Percentiles rank a stretch among this genome's conserved stretches.
Conservation (phyloP, 2,797 vertebrate genomes). For the Hemitrygon akajei region DNA sequence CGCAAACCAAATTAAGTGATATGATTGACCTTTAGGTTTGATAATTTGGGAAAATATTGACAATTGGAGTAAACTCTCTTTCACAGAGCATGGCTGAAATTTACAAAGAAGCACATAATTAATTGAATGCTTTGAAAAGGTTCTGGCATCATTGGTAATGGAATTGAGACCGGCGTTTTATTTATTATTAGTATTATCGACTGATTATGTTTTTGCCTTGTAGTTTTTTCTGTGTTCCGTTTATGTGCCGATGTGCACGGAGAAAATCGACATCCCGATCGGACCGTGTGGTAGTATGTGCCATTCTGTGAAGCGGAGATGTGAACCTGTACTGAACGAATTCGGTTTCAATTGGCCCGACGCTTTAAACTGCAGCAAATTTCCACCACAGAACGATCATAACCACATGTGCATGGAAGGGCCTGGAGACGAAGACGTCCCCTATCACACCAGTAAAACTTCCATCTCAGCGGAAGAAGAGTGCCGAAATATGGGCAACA, state of each 20-base stretch:
- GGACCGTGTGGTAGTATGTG: conserved; percentile 97
- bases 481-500: conserved; percentile 72
- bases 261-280: conserved; percentile 94
- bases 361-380: conserved; percentile 90
- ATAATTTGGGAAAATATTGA: neutral
- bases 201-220: conserved; percentile 42
- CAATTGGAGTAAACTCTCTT: neutral
- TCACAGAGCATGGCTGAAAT: neutral
- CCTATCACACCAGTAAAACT: conserved; percentile 66
- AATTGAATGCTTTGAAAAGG: neutral
- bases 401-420: conserved; percentile 99
- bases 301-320: conserved; percentile 86
- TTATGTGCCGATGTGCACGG: conserved; percentile 97
- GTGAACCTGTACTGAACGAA: conserved; percentile 87
- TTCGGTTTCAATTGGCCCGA: conserved; percentile 96
- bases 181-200: conserved; percentile 37
- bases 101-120: neutral
- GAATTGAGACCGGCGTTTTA: neutral
- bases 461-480: conserved; percentile 77
- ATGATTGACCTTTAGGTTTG: neutral
- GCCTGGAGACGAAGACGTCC: conserved; percentile 82
- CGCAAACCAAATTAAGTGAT: neutral
- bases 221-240: conserved; percentile 98
- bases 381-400: conserved; percentile 95
- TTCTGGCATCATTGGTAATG: neutral